Evolutionary conservation across 2,888 invertebrate genomes (phyloP), one percentile per base, ranked within the genome.

Genomic region (Cheilosia grossa): DNA sequence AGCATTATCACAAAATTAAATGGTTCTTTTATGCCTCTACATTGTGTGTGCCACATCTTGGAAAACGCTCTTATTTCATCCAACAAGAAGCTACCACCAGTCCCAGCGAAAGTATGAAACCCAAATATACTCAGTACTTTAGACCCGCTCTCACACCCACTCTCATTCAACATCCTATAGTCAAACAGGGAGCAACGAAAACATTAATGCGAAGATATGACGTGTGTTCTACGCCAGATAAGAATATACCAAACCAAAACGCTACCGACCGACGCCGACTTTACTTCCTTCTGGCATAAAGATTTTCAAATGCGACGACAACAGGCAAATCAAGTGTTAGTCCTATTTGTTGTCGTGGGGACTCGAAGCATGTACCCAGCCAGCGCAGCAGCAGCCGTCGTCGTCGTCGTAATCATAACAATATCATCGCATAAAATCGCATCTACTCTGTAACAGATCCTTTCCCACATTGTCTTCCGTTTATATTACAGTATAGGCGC

Each of bases 181-280:
- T 67, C 77, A 63, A 83, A 79, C 64, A 79, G 58, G 67, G 72
- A 81, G 73, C 64, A 74, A 86, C 79, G 83, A 73, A 79, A 82
- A 82, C 82, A 86, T 83, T 86, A 86, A 86, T 82, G 79, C 86
- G 56, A 86, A 85, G 85, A 85, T 85, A 87, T 87, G 80, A 87
- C 80, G 87, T 87, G 87, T 87, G 87, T 87, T 87, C 49, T 77
- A 80, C 42, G 83, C 69, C 67, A 75, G 87, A 87, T 87, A 87
- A 87, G 87, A 85, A 69, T 63, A 67, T 54, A 63, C 47, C 42
- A 64, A 58, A 79, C 58, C 66, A 13, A 51, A 72, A n/a, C 42
- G 40, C 51, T 44, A 54, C 59, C 67, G 61, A 27, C 27, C 27
- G 27, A 27, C 53, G 40, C 24, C 53, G 53, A 58, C 72, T 37